Percentiles rank a stretch among this genome's conserved stretches.
Evolutionary conservation across 2,888 invertebrate genomes (phyloP).

Genomic region (Agrypnus murinus): DNA sequence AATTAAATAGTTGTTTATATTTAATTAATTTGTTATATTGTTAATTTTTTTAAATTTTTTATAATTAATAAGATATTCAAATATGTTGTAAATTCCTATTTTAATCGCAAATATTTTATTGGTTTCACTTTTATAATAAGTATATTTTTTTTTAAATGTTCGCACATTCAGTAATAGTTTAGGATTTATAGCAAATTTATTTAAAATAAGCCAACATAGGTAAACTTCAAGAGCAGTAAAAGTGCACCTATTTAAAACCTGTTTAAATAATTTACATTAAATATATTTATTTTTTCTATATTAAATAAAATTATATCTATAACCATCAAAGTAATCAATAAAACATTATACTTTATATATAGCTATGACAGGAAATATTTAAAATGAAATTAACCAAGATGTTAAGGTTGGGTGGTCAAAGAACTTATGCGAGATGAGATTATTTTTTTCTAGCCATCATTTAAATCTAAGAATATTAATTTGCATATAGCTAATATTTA

Average conservation of each 20-base stretch:
- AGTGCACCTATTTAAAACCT: background rate
- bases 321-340: constrained; percentile 17
- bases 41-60: too few species aligned
- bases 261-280: constrained; percentile 4
- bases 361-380: constrained; percentile 20
- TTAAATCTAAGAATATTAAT: constrained; percentile 2
- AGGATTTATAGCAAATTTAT: too few species aligned
- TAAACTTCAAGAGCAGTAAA: too few species aligned
- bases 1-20: too few species aligned
- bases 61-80: too few species aligned
- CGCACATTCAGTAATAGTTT: too few species aligned
- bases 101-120: too few species aligned
- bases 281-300: background rate
- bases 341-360: constrained; percentile 20
- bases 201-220: too few species aligned
- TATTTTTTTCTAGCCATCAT: background rate
- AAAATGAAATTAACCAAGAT: constrained; percentile 27
- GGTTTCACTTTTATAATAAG: too few species aligned
- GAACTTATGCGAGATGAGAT: constrained; percentile 13
- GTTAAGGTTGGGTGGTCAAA: constrained; percentile 23
- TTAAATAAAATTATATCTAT: constrained; percentile 20
- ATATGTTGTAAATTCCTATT: too few species aligned
- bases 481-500: constrained; percentile 18
- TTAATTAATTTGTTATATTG: too few species aligned
- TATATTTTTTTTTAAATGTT: too few species aligned